Evolutionary conservation across 2,888 invertebrate species (phyloP).

Genomic region (Drosophila robusta): DNA sequence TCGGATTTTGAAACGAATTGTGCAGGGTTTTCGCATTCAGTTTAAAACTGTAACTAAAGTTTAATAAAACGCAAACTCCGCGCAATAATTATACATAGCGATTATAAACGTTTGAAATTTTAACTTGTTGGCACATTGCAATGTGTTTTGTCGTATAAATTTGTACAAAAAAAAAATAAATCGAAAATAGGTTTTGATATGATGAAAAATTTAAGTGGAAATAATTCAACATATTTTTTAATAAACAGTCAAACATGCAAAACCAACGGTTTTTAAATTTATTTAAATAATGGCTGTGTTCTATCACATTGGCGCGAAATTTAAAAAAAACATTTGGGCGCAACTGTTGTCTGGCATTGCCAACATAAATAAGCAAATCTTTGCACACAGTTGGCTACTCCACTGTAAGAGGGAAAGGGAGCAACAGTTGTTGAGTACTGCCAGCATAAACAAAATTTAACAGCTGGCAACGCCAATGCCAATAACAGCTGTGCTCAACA

Average conservation of each 20-base stretch:
- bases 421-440: slow-evolving; percentile 1
- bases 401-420: not conserved
- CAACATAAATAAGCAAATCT: not conserved
- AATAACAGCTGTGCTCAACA: slow-evolving; percentile 27
- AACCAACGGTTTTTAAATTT: not conserved
- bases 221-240: slow-evolving; percentile 45
- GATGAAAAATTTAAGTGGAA: slow-evolving; percentile 51
- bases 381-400: not conserved
- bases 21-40: slow-evolving; percentile 68
- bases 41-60: slow-evolving; percentile 68
- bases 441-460: not conserved
- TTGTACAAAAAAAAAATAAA: slow-evolving; percentile 61
- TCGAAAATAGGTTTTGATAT: slow-evolving; percentile 68
- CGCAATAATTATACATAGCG: slow-evolving; percentile 66
- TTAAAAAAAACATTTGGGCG: slow-evolving; percentile 5
- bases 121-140: slow-evolving; percentile 75
- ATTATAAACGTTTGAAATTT: slow-evolving; percentile 74
- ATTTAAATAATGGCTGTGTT: not conserved
- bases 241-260: slow-evolving; percentile 47
- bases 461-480: slow-evolving; percentile 28
- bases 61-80: slow-evolving; percentile 63
- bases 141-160: slow-evolving; percentile 67
- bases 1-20: slow-evolving; percentile 53
- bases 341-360: slow-evolving; percentile 1
- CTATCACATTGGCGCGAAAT: slow-evolving; percentile 4